Evolutionary conservation across 2,888 invertebrate genomes (phyloP).

Genomic region (Sarcophaga caerulescens): DNA sequence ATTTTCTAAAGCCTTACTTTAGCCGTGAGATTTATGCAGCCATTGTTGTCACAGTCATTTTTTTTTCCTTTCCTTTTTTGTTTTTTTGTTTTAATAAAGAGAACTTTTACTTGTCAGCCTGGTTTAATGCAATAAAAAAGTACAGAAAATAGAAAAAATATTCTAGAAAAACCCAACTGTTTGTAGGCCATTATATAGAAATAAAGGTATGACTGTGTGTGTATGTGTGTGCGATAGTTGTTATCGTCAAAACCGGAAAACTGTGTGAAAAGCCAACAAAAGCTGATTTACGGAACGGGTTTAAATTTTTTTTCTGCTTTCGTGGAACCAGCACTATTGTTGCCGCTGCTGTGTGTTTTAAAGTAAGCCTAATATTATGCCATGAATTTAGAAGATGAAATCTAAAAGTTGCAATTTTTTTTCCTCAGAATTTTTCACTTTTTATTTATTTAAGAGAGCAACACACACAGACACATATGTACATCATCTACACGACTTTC

Average conservation of each 20-base stretch:
- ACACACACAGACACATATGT: neutral
- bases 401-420: neutral
- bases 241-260: constrained; percentile 50
- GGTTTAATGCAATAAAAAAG: neutral
- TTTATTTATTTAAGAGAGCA: neutral
- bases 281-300: constrained; percentile 11
- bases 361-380: constrained; percentile 51
- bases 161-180: neutral
- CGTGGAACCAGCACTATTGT: neutral
- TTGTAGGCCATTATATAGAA: neutral
- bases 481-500: neutral
- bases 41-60: no score
- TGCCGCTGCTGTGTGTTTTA: neutral
- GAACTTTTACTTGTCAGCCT: constrained; percentile 35
- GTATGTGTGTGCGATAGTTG: neutral
- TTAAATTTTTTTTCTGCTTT: neutral
- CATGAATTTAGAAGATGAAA: constrained; percentile 20
- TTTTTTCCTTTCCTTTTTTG: neutral
- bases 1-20: no score
- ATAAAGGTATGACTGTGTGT: neutral
- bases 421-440: constrained; percentile 23
- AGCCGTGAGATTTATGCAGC: no score
- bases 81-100: neutral
- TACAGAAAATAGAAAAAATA: no score
- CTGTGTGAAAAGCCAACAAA: constrained; percentile 63